Base-by-base conservation (phyloP, 2,113 vertebrate genomes). In the Marmota monax region DNA sequence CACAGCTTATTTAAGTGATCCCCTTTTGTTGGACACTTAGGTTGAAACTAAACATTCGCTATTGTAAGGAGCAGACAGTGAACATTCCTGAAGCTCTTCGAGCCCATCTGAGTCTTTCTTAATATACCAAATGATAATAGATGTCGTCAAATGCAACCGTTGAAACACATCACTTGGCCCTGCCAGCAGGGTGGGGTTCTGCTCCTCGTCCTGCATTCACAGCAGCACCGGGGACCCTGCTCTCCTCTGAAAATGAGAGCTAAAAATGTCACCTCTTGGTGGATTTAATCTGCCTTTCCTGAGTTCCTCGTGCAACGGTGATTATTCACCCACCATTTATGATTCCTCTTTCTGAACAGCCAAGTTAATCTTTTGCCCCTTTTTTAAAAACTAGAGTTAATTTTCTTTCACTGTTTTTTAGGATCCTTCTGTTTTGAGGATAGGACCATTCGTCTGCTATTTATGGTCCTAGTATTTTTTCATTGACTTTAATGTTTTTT, bases 351-450 rank as follows among this genome's bases (percentile, higher is more conserved):
- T 23, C 25, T 80, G 34, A 89, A 51, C 48, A 32, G 23, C n/a
- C 34, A 22, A 63, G 23, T 63, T 22, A 69, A 34, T 34, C 67
- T 16, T 70, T n/a, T 70, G 32, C 67, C 56, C 56, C 8, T 9
- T 69, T 79, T 96, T 58, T 76, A 5, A 37, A 79, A 80, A 12
- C 20, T 32, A 16, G 16, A 37, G 69, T 58, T 51, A 2, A 51
- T 90, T 69, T 84, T 42, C 29, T 63, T 82, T 83, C n/a, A 18
- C 45, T 82, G 8, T 61, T 67, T 76, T 13, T 3, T 48, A 45
- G 34, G 32, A 7, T 79, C 72, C 61, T 76, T 70, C 22, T 89
- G 6, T 84, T 80, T 88, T 94, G 82, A 69, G 58, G 51, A 23
- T 76, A 25, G 22, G 42, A 70, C 22, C 65, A 10, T 85, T 80